A percentile compares a stretch with the other conserved stretches of the same genome.
Conservation (phyloP, 2,888 invertebrate species). For the Ormyrus thymus region DNA sequence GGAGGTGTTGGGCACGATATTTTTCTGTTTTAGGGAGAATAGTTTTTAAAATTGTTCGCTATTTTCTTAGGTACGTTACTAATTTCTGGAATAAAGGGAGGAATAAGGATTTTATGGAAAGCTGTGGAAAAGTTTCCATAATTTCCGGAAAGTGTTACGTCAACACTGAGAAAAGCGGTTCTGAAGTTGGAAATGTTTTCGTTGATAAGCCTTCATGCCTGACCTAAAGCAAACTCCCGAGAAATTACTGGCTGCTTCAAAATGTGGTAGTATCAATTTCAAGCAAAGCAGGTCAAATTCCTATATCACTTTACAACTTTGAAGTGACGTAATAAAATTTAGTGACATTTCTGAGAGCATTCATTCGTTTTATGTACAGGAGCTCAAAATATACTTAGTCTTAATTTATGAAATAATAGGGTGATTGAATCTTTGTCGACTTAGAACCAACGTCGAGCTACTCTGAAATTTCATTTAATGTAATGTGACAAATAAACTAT, state of each 20-base stretch:
- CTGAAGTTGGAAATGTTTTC: slow-evolving; percentile 25
- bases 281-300: slow-evolving; percentile 17
- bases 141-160: not conserved
- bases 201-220: slow-evolving; percentile 17
- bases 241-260: slow-evolving; percentile 17
- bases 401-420: no score
- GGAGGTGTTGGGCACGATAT: no score
- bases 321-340: not conserved
- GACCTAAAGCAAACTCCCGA: slow-evolving; percentile 7
- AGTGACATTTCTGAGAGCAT: not conserved
- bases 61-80: no score
- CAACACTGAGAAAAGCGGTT: slow-evolving; percentile 11
- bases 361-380: not conserved
- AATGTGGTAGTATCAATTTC: slow-evolving; percentile 17
- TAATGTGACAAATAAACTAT: no score
- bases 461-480: no score
- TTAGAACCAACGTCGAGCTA: no score
- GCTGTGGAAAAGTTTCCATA: not conserved
- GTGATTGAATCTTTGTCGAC: no score
- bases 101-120: not conserved
- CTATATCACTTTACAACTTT: slow-evolving; percentile 11
- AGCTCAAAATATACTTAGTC: not conserved
- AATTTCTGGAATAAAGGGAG: no score
- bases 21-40: no score
- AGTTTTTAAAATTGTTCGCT: no score